These are phyloP conservation scores for Anhinga anhinga DNA, from an alignment of 2,113 vertebrate species.

Conservation along the genomic window DNA sequence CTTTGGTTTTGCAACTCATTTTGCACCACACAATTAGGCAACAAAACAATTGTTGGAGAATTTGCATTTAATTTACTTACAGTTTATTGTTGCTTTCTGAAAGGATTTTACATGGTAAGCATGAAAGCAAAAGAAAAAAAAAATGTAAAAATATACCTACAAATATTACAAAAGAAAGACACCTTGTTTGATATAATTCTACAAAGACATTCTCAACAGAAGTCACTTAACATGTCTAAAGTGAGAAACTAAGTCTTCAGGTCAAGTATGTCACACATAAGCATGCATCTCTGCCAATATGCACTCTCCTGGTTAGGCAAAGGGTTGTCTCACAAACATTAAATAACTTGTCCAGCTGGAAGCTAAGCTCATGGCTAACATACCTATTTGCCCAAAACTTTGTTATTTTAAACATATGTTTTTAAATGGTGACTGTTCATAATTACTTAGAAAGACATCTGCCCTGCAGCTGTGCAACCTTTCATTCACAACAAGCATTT, in stretches of 20 bases:
- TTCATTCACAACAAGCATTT: neutral
- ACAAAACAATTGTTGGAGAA: conserved; percentile 10
- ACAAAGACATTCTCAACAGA: neutral
- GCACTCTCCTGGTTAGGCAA: neutral
- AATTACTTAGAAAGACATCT: neutral
- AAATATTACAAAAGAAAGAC: neutral
- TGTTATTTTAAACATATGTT: neutral
- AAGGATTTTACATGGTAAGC: conserved; percentile 72
- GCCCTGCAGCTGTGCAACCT: neutral
- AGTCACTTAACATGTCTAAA: neutral
- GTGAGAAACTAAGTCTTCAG: neutral
- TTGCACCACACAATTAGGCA: neutral
- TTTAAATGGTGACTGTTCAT: neutral
- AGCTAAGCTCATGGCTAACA: neutral
- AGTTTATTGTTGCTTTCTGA: conserved; percentile 71
- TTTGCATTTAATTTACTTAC: conserved; percentile 67
- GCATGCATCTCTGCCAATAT: neutral
- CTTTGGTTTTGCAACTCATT: neutral
- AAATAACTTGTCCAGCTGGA: neutral
- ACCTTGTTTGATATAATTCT: neutral
- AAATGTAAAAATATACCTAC: conserved; percentile 50
- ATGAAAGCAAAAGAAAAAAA: conserved; percentile 71
- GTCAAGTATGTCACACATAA: neutral
- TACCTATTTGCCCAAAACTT: neutral
- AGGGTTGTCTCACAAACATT: neutral